These are phyloP conservation scores for Eilema griseolum DNA, from an alignment of 2,888 invertebrate genomes.

Conservation along the genomic window DNA sequence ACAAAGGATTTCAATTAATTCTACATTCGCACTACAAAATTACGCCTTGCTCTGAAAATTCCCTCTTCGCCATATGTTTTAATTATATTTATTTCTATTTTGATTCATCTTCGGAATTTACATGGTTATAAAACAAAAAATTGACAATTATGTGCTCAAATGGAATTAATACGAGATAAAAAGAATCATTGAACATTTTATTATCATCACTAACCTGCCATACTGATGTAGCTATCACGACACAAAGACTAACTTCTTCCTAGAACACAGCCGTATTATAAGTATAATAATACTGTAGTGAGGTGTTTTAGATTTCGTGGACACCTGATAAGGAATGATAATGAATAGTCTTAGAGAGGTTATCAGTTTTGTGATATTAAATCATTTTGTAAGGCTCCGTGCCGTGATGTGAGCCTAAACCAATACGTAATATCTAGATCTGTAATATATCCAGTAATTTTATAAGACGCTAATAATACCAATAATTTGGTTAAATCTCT, in stretches of 20 bases:
- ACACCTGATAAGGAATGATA: constrained; percentile 12
- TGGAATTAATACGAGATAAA: background rate
- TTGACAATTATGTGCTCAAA: background rate
- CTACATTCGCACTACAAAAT: background rate
- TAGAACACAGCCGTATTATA: background rate
- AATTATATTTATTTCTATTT: background rate
- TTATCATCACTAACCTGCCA: constrained; percentile 10
- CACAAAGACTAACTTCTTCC: constrained; percentile 3
- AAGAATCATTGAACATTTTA: background rate
- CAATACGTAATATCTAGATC: background rate
- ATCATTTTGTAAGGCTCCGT: background rate
- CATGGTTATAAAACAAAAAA: background rate
- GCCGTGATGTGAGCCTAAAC: background rate
- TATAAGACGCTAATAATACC: too few relatives aligned
- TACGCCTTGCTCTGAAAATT: background rate
- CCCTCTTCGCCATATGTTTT: background rate
- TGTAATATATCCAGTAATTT: too few relatives aligned
- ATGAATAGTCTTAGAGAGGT: background rate
- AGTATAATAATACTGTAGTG: background rate
- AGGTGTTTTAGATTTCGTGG: background rate
- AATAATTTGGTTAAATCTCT: too few relatives aligned
- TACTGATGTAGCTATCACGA: background rate
- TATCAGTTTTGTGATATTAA: background rate
- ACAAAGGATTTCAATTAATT: background rate
- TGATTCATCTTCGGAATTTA: background rate